These are phyloP conservation scores for Oscheius myriophilus DNA, from an alignment of 2,888 invertebrate species.

Conservation along the genomic window DNA sequence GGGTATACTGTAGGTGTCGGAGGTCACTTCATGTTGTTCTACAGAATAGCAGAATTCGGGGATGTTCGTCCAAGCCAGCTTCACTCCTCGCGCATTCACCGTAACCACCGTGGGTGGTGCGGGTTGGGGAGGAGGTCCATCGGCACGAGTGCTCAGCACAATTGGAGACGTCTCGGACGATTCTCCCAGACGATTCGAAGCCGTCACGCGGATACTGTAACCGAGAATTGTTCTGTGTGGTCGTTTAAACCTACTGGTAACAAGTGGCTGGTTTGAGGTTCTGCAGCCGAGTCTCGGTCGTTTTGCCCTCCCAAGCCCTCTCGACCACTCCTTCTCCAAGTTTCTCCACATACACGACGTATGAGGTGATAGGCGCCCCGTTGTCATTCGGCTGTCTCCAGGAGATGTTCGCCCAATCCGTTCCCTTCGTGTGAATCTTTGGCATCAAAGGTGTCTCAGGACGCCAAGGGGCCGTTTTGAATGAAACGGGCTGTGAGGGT, in stretches of 20 bases:
- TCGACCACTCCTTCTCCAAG: conserved; percentile 5
- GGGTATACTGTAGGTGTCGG: conserved; percentile 6
- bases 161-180: conserved; percentile 16
- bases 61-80: conserved; percentile 37
- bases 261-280: conserved; percentile 34
- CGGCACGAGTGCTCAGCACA: conserved; percentile 27
- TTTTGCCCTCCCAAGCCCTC: conserved; percentile 18
- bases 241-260: conserved; percentile 26
- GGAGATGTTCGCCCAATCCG: conserved; percentile 41
- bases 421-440: conserved; percentile 35
- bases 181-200: conserved; percentile 49
- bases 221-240: background rate
- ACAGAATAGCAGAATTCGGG: conserved; percentile 37
- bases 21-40: conserved; percentile 22
- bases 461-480: conserved; percentile 82
- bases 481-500: conserved; percentile 76
- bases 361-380: conserved; percentile 35
- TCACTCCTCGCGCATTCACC: conserved; percentile 27
- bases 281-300: conserved; percentile 20
- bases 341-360: conserved; percentile 32
- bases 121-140: conserved; percentile 21
- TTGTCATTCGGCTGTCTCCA: conserved; percentile 49
- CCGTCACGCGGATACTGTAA: conserved; percentile 36
- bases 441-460: conserved; percentile 77
- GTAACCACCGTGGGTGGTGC: conserved; percentile 14